Conservation (phyloP, 2,113 vertebrate species). For the Tympanuchus pallidicinctus region DNA sequence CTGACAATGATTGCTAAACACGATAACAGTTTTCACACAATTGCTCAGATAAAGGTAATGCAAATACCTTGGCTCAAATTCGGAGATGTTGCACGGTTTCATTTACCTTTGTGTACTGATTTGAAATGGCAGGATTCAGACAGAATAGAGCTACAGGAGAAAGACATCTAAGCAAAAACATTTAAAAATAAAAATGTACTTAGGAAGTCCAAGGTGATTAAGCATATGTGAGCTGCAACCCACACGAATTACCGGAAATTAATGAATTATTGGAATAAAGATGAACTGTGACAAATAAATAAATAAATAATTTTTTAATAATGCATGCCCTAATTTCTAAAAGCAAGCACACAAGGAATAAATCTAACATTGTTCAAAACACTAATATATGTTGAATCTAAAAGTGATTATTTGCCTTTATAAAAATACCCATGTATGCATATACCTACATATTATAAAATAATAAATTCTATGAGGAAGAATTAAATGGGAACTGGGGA, state of each 20-base stretch:
- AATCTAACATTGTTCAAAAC: not conserved
- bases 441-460: not conserved
- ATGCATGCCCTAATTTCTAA: not conserved
- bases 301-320: not conserved
- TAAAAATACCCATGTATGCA: not conserved
- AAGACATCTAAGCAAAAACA: not conserved
- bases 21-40: not conserved
- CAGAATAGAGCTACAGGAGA: not conserved
- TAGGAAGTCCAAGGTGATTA: not conserved
- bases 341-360: not conserved
- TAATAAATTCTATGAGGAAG: constrained; percentile 3
- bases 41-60: not conserved
- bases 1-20: not conserved
- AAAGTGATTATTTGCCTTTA: not conserved
- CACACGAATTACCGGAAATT: not conserved
- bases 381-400: not conserved
- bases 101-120: not conserved
- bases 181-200: not conserved
- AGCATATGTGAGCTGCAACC: not conserved
- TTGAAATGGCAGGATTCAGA: not conserved
- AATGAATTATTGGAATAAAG: not conserved
- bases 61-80: not conserved
- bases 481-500: not conserved
- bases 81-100: not conserved
- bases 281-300: not conserved